phyloP scores from a whole-genome alignment of 1,140 invertebrate species.

The Leptoteleia sp. region DNA sequence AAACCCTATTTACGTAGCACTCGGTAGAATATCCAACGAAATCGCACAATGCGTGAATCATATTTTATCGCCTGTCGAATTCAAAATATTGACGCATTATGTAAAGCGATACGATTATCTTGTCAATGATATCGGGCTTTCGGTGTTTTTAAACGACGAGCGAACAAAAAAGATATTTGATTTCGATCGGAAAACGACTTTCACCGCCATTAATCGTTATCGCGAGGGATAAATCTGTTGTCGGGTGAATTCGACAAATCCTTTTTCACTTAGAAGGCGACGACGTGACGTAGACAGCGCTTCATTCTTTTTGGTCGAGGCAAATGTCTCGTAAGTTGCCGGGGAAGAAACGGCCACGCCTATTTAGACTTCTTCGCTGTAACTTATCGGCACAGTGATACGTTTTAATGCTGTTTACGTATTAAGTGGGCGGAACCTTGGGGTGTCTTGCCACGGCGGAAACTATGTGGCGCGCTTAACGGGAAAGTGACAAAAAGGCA shows the following conservation, averaged over 20 bases:
- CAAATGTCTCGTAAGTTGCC: slow-evolving; percentile 21
- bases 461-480: slow-evolving; percentile 40
- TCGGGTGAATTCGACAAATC: slow-evolving; percentile 5
- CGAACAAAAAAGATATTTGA: too few species aligned
- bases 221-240: background rate
- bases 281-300: slow-evolving; percentile 3
- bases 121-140: too few species aligned
- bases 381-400: slow-evolving; percentile 44
- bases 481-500: slow-evolving; percentile 38
- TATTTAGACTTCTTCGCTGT: slow-evolving; percentile 31
- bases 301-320: slow-evolving; percentile 1
- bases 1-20: too few species aligned
- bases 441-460: slow-evolving; percentile 23
- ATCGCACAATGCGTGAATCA: too few species aligned
- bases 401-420: slow-evolving; percentile 55
- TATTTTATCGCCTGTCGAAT: background rate
- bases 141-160: too few species aligned
- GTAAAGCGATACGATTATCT: too few species aligned
- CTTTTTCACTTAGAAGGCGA: background rate
- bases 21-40: too few species aligned
- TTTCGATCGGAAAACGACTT: too few species aligned
- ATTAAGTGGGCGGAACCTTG: slow-evolving; percentile 48
- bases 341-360: slow-evolving; percentile 39
- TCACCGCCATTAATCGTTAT: too few species aligned
- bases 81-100: background rate